These are phyloP conservation scores for Sebastes flavidus DNA, from an alignment of 2,797 vertebrate genomes.

Conservation along the genomic window DNA sequence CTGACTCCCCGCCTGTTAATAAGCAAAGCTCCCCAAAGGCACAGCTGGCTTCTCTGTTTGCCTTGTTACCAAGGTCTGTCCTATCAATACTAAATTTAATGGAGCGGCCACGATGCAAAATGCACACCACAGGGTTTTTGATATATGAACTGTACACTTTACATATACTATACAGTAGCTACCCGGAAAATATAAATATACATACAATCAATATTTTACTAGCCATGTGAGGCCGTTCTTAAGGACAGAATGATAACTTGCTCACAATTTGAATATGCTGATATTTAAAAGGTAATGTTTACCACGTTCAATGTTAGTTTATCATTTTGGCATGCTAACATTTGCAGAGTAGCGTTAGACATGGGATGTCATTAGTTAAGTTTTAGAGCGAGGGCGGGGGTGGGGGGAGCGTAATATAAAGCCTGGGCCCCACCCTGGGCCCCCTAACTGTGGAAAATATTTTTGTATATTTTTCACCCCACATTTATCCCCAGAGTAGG, in stretches of 20 bases:
- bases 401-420: too few species aligned
- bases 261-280: not conserved
- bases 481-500: too few species aligned
- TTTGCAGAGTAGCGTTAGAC: not conserved
- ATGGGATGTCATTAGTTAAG: not conserved
- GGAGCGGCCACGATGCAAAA: conserved; percentile 37
- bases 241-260: not conserved
- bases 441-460: too few species aligned
- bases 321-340: not conserved
- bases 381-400: too few species aligned
- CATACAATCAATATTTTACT: not conserved
- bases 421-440: too few species aligned
- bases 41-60: conserved; percentile 65
- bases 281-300: not conserved
- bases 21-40: conserved; percentile 69
- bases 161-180: not conserved
- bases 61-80: conserved; percentile 61
- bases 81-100: conserved; percentile 62
- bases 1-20: conserved; percentile 71
- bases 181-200: not conserved
- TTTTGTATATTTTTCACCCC: too few species aligned
- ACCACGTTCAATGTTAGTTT: not conserved
- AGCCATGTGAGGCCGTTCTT: not conserved
- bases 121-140: conserved; percentile 15
- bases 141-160: not conserved